phyloP scores from a whole-genome alignment of 2,113 vertebrate species.

The Corythornis madagascariensis region DNA sequence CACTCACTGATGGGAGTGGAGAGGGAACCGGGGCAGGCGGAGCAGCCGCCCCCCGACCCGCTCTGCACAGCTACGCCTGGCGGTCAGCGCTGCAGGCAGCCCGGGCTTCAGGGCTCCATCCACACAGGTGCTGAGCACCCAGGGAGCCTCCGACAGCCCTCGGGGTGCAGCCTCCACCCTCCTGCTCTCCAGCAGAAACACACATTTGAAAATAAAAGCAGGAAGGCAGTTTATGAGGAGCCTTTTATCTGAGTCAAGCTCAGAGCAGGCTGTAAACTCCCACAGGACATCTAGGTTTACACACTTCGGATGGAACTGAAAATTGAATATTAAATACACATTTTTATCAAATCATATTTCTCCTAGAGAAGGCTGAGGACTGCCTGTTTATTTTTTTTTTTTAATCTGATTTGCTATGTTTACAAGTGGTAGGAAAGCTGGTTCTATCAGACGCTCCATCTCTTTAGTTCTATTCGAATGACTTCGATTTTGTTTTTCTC shows the following conservation, averaged over 20 bases:
- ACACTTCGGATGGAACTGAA: conserved; percentile 46
- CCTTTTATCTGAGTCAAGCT: conserved; percentile 44
- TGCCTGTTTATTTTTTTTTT: conserved; percentile 29
- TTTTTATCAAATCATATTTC: conserved; percentile 55
- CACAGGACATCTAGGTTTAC: conserved; percentile 15
- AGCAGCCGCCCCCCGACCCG: background rate
- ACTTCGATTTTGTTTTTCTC: conserved; percentile 58
- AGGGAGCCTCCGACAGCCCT: background rate
- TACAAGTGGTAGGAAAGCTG: conserved; percentile 27
- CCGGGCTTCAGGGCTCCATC: background rate
- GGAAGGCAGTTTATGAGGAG: background rate
- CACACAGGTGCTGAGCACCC: background rate
- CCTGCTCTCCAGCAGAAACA: conserved; percentile 16
- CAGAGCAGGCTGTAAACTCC: conserved; percentile 6
- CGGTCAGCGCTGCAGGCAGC: background rate
- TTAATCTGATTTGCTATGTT: conserved; percentile 39
- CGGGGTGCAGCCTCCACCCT: background rate
- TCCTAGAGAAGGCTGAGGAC: background rate
- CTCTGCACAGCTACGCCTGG: rapidly evolving
- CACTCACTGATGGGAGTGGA: background rate
- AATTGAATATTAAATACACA: conserved; percentile 30
- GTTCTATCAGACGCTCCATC: conserved; percentile 31
- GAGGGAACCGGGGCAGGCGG: background rate
- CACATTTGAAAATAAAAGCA: conserved; percentile 36
- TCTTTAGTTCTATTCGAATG: background rate